phyloP scores from a whole-genome alignment of 2,888 invertebrate genomes.

The Netelia melanura region DNA sequence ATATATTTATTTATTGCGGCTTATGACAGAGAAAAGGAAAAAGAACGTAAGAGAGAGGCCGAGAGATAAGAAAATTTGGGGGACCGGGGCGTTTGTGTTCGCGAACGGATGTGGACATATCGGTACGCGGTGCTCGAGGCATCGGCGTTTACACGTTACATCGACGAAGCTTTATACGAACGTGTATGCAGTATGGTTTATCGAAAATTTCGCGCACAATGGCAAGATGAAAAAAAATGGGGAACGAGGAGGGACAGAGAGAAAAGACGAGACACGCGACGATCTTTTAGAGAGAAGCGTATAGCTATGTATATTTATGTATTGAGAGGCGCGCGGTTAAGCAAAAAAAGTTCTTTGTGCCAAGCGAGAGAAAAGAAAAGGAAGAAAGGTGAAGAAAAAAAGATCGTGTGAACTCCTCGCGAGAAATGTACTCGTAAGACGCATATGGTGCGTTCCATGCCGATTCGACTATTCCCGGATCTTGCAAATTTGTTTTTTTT shows the following conservation, averaged over 20 bases:
- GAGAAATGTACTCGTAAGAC: slow-evolving; percentile 3
- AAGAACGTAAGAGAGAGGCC: background rate
- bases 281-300: slow-evolving; percentile 53
- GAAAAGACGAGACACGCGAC: slow-evolving; percentile 64
- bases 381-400: slow-evolving; percentile 35
- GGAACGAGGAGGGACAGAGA: slow-evolving; percentile 14
- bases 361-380: slow-evolving; percentile 60
- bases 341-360: slow-evolving; percentile 52
- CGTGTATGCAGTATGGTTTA: slow-evolving; percentile 58
- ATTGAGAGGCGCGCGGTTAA: slow-evolving; percentile 6
- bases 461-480: background rate
- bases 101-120: slow-evolving; percentile 73
- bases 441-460: background rate
- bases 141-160: slow-evolving; percentile 46
- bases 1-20: no score
- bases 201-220: slow-evolving; percentile 72
- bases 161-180: slow-evolving; percentile 44
- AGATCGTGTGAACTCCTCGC: slow-evolving; percentile 57
- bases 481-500: background rate
- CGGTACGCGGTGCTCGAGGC: slow-evolving; percentile 58
- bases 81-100: slow-evolving; percentile 45
- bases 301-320: slow-evolving; percentile 6
- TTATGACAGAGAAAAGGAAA: no score
- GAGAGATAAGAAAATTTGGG: slow-evolving; percentile 26
- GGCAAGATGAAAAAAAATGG: slow-evolving; percentile 33